Evolutionary conservation across 1,140 invertebrate species (phyloP).

Genomic region (Drosophila prosaltans): DNA sequence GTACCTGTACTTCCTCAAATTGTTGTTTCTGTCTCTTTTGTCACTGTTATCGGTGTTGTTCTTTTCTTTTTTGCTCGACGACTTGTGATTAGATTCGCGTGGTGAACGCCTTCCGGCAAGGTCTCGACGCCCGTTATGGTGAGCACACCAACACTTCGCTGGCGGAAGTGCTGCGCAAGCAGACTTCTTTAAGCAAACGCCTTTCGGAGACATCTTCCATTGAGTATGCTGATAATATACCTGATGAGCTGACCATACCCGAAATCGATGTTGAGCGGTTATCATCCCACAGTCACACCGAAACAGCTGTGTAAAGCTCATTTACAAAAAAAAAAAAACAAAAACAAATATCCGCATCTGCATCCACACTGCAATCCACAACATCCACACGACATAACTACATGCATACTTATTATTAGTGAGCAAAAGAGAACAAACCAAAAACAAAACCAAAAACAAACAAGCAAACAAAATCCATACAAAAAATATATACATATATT

Average conservation of each 20-base stretch:
- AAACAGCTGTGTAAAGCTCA: conserved; percentile 91
- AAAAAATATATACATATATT: background rate
- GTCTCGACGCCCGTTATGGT: conserved; percentile 96
- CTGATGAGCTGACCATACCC: conserved; percentile 92
- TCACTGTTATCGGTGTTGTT: conserved; percentile 73
- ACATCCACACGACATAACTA: conserved; percentile 9
- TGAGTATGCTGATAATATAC: conserved; percentile 94
- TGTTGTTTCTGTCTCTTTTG: conserved; percentile 61
- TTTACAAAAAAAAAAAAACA: conserved; percentile 1
- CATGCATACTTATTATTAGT: conserved; percentile 1
- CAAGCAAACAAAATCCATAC: background rate
- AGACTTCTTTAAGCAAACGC: conserved; percentile 94
- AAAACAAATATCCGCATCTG: background rate
- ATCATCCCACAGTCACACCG: conserved; percentile 95
- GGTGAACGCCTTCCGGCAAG: conserved; percentile 99
- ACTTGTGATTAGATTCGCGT: conserved; percentile 93
- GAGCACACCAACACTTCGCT: conserved; percentile 95
- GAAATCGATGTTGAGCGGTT: conserved; percentile 95
- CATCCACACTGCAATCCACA: conserved; percentile 8
- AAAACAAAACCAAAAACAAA: background rate
- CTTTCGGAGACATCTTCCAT: conserved; percentile 95
- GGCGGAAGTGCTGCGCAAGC: conserved; percentile 95
- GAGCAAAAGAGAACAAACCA: background rate
- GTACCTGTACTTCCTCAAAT: conserved; percentile 38
- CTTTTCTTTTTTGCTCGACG: conserved; percentile 65